Base-by-base conservation (phyloP, 2,113 vertebrate genomes). In the Motacilla tschutschensis region DNA sequence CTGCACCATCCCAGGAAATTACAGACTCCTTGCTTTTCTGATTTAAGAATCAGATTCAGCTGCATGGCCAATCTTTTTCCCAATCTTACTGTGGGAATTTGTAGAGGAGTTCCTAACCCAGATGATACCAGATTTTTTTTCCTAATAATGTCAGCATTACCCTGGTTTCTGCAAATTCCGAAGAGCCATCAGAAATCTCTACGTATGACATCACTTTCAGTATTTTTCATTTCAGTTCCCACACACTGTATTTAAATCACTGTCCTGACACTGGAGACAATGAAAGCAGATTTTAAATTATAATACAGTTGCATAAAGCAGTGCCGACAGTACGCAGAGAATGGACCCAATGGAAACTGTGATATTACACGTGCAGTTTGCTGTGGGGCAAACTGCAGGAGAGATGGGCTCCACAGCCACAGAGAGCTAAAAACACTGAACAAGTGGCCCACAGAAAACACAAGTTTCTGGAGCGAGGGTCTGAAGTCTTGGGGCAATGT, bases 261-360 rank as follows among this genome's bases (percentile, higher is more conserved):
- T 50, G 69, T 69, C 72, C 85, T 41, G 55, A 62, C 47, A 64
- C 2, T 41, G 59, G 25, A 71, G 50, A 67, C 4, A 5, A 44
- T 20, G 33, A 41, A 15, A 40, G 10, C 10, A 69, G 35, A 43
- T 77, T 77, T 79, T 73, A 63, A 83, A 85, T 66, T 29, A 54
- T 40, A 79, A 70, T 21, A 20, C 4, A 77, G 46, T 35, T 71
- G 44, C 69, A 65, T 22, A 51, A 76, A 67, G 3, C 33, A 71
- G 38, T 22, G n/a, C 2, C 1, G 6, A 22, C 0, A 62, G 20
- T 3, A 14, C 6, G 48, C 41, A 51, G 31, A 60, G 64, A 53
- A 83, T 1, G 18, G 65, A 85, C 70, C 40, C 43, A 62, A 11
- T 17, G 22, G 46, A 65, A 80, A 57, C 17, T 15, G 58, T 16